Evolutionary conservation across 2,888 invertebrate genomes (phyloP).

Genomic region (Eristalis tenax): DNA sequence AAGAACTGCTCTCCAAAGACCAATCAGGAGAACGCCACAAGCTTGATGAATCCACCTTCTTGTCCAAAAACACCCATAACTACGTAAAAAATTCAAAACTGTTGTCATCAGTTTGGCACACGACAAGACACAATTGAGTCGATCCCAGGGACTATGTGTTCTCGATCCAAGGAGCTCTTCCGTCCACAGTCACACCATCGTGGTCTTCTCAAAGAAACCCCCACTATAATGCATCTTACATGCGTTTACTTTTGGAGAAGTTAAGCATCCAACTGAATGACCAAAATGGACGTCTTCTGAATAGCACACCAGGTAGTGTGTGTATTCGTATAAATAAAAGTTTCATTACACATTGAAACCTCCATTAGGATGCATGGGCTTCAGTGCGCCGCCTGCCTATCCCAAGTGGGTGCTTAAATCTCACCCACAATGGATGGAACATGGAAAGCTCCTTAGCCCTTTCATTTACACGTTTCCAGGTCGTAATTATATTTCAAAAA

Average conservation of each 20-base stretch:
- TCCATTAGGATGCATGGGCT: constrained; percentile 47
- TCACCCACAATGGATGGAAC: constrained; percentile 27
- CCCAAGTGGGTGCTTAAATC: constrained; percentile 51
- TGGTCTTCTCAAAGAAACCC: background rate
- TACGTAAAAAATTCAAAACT: background rate
- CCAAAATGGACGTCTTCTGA: constrained; percentile 8
- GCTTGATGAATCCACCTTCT: background rate
- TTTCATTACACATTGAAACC: constrained; percentile 36
- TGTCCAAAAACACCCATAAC: background rate
- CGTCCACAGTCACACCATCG: background rate
- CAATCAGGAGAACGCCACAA: background rate
- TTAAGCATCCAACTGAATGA: background rate
- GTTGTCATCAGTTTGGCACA: background rate
- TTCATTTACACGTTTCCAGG: constrained; percentile 57
- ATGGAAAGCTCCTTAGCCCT: constrained; percentile 59
- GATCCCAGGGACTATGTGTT: background rate
- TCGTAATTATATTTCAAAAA: constrained; percentile 42
- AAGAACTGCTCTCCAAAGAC: background rate
- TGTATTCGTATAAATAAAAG: constrained; percentile 24
- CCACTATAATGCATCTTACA: constrained; percentile 3
- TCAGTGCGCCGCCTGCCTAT: constrained; percentile 4
- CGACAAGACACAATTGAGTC: background rate
- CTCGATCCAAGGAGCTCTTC: background rate
- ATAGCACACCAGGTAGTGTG: background rate
- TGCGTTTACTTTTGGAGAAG: constrained; percentile 6